phyloP scores from a whole-genome alignment of 1,140 invertebrate genomes.

The Phortica variegata region DNA sequence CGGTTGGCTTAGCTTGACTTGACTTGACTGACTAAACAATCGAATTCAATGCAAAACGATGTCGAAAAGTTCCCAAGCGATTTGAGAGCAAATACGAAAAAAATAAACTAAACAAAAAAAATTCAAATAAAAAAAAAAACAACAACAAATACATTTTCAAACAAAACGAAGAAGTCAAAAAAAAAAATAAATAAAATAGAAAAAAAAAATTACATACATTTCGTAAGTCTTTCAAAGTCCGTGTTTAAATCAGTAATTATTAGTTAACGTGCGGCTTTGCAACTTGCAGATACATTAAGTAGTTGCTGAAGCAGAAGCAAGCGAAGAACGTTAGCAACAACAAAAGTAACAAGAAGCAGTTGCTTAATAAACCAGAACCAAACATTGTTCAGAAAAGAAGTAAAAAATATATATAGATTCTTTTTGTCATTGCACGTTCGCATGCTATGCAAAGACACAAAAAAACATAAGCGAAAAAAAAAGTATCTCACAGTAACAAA shows the following conservation, averaged over 20 bases:
- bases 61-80: constrained; percentile 33
- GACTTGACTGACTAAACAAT: constrained; percentile 28
- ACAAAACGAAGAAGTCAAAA: too few species aligned
- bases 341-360: constrained; percentile 20
- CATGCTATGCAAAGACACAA: too few species aligned
- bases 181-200: too few species aligned
- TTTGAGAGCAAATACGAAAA: too few species aligned
- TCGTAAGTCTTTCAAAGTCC: constrained; percentile 23
- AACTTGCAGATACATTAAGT: constrained; percentile 41
- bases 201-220: constrained; percentile 19
- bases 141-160: neutral
- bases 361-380: constrained; percentile 53
- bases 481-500: constrained; percentile 36
- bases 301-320: too few species aligned
- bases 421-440: constrained; percentile 46
- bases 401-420: neutral
- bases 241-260: too few species aligned
- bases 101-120: constrained; percentile 9
- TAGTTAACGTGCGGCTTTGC: constrained; percentile 29
- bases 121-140: constrained; percentile 18
- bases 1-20: too few species aligned
- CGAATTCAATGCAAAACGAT: constrained; percentile 32
- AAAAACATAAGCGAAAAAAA: too few species aligned
- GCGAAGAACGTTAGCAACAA: neutral
- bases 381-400: constrained; percentile 11